Evolutionary conservation across 2,797 vertebrate species (phyloP).

Genomic region (Phylloscopus collybita): DNA sequence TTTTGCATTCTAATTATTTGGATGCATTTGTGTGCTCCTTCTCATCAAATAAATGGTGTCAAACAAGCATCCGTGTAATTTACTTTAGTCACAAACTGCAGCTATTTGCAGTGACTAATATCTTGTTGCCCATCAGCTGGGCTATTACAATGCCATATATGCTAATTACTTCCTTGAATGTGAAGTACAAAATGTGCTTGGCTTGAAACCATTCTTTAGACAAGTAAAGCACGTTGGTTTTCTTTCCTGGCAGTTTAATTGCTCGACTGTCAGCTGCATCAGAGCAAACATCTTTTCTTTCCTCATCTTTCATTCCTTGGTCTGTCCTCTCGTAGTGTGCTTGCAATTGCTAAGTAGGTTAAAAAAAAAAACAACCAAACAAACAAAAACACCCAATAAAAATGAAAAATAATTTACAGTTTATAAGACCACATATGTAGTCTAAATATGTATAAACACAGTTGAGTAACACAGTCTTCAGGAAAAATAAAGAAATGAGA

Average conservation of each 20-base stretch:
- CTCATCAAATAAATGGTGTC: slow-evolving; percentile 15
- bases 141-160: slow-evolving; percentile 54
- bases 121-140: slow-evolving; percentile 52
- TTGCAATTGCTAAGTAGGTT: background rate
- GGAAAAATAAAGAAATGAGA: background rate
- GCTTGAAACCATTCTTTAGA: slow-evolving; percentile 58
- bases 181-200: slow-evolving; percentile 56
- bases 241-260: slow-evolving; percentile 73
- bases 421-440: background rate
- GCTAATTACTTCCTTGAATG: slow-evolving; percentile 66
- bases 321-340: slow-evolving; percentile 17
- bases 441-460: background rate
- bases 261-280: slow-evolving; percentile 64
- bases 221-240: slow-evolving; percentile 14
- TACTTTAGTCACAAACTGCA: slow-evolving; percentile 1
- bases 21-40: background rate
- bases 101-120: slow-evolving; percentile 60
- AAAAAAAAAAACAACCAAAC: background rate
- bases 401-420: background rate
- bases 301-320: slow-evolving; percentile 42
- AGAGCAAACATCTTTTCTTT: slow-evolving; percentile 64
- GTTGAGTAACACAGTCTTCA: background rate
- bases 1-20: slow-evolving; percentile 41
- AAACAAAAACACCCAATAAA: background rate
- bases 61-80: background rate